These are phyloP conservation scores for Muscina levida DNA, from an alignment of 2,888 invertebrate genomes.

Conservation along the genomic window DNA sequence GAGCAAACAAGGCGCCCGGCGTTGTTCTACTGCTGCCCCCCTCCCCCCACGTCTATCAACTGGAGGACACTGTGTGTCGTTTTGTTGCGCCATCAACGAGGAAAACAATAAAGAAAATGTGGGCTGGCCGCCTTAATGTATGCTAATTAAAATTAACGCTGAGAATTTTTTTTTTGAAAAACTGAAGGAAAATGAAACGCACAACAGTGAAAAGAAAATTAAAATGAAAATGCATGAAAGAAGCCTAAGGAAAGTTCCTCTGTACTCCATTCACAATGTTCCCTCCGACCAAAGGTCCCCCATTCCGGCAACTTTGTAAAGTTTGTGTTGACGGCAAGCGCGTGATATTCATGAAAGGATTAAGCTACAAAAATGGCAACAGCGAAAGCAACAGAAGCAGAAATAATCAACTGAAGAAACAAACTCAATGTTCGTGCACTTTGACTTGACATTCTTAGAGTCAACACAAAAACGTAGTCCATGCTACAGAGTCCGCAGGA, in stretches of 20 bases:
- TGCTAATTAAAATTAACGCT: slow-evolving; percentile 64
- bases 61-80: background rate
- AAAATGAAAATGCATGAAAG: slow-evolving; percentile 33
- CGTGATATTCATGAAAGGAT: slow-evolving; percentile 64
- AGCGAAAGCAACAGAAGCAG: slow-evolving; percentile 34
- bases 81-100: background rate
- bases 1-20: no score
- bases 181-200: no score
- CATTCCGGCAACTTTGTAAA: slow-evolving; percentile 55
- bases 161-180: background rate
- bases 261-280: background rate
- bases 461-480: background rate
- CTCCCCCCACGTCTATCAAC: slow-evolving; percentile 13
- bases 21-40: no score
- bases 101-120: slow-evolving; percentile 18
- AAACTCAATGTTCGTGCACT: slow-evolving; percentile 42
- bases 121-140: slow-evolving; percentile 48
- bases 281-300: no score
- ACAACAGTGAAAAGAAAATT: slow-evolving; percentile 39
- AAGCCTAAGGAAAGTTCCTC: slow-evolving; percentile 32
- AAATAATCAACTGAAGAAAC: slow-evolving; percentile 7
- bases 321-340: slow-evolving; percentile 60
- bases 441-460: slow-evolving; percentile 51
- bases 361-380: slow-evolving; percentile 53
- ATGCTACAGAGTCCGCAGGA: background rate